Conservation (phyloP, 2,888 invertebrate genomes). For the Stenodera caucasica region DNA sequence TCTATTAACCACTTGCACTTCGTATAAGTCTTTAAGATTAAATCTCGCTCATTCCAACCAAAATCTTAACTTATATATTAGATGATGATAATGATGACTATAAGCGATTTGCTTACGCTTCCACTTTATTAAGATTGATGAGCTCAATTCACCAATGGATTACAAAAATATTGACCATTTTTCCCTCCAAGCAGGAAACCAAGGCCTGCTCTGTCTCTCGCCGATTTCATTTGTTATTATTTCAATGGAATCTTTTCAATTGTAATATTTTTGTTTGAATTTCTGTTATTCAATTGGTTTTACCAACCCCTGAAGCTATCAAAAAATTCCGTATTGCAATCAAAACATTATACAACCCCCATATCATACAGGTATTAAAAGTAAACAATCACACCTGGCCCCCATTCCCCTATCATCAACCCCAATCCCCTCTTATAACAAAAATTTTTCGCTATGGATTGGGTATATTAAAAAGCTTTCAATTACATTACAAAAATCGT, state of each 20-base stretch:
- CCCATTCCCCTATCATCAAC: neutral
- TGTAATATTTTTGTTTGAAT: too few relatives aligned
- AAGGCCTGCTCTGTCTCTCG: too few relatives aligned
- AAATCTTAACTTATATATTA: neutral
- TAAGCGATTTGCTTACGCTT: slow-evolving; percentile 28
- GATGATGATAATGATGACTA: neutral
- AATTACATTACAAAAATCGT: too few relatives aligned
- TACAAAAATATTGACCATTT: too few relatives aligned
- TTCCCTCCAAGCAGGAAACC: too few relatives aligned
- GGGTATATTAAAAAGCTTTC: slow-evolving; percentile 15
- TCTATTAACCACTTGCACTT: slow-evolving; percentile 50
- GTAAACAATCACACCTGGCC: slow-evolving; percentile 21
- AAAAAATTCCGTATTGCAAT: neutral
- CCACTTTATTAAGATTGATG: slow-evolving; percentile 46
- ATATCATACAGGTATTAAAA: slow-evolving; percentile 23
- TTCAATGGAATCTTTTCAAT: too few relatives aligned
- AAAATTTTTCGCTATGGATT: slow-evolving; percentile 18
- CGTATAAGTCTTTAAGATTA: slow-evolving; percentile 30
- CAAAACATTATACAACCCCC: slow-evolving; percentile 25
- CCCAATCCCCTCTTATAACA: too few relatives aligned
- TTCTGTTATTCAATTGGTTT: too few relatives aligned
- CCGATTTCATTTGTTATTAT: too few relatives aligned
- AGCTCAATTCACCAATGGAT: slow-evolving; percentile 38
- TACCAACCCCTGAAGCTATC: neutral
- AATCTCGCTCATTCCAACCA: slow-evolving; percentile 15